Base-by-base conservation (phyloP, 92 coral and sea anemone species). In the Montipora capitata region DNA sequence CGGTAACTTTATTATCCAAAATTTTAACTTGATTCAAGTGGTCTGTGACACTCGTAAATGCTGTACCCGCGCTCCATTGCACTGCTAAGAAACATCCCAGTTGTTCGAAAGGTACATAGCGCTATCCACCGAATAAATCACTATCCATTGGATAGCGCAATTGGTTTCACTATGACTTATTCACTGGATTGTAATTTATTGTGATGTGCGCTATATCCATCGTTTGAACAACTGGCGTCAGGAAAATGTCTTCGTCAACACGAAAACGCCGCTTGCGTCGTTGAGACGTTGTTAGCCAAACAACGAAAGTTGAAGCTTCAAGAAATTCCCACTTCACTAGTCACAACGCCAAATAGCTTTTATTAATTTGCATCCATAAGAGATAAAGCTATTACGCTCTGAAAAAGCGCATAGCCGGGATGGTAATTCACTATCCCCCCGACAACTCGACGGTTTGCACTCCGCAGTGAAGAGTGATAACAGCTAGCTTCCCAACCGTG, bases 321-420 rank as follows among this genome's bases (percentile, higher is more conserved):
- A 79, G 68, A 68, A 54, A 0, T 49, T 17, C 52, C 16, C 72
- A 20, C 87, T 72, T 43, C 52, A 51, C 51, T 16, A 54, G 79
- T 58, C 63, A 83, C 72, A 59, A 72, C 27, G 80, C 78, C 78
- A 71, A 45, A 66, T 83, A 44, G 57, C 73, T 48, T 62, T 41
- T 65, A 3, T 5, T 72, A 27, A 83, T 83, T 83, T 83, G 87
- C 87, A 83, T 83, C 72, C 40, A 48, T 5, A 42, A 43, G 11
- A 44, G 40, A 72, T 70, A 35, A 56, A 5, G 4, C 68, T 16
- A 42, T 56, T 20, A 49, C 7, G 9, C 41, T 59, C 38, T 20
- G 48, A 8, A 48, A 48, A 7, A 73, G 51, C 35, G 35, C 35
- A 45, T 12, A 11, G 12, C n/a, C 77, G 72, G 38, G 40, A 27